phyloP scores from a whole-genome alignment of 2,797 vertebrate genomes.

The Leptoclinus maculatus region DNA sequence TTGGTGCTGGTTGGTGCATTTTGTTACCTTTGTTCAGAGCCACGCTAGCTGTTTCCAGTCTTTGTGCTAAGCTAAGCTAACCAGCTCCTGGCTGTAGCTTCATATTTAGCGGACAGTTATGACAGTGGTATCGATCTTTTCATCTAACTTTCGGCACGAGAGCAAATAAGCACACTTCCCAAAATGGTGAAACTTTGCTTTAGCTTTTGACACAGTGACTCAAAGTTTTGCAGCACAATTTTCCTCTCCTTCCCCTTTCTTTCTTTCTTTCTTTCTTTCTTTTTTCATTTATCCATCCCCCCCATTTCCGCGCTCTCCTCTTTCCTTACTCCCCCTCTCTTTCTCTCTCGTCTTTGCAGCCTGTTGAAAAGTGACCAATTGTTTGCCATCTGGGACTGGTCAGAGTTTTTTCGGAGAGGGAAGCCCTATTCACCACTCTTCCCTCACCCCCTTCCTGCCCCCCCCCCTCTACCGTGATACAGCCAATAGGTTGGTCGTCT shows the following conservation, averaged over 20 bases:
- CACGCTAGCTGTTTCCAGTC: neutral
- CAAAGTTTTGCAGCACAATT: neutral
- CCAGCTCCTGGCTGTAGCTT: neutral
- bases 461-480: slow-evolving; percentile 13
- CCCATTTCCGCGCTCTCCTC: slow-evolving; percentile 13
- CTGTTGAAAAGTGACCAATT: slow-evolving; percentile 72
- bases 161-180: neutral
- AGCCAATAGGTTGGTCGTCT: slow-evolving; percentile 68
- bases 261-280: neutral
- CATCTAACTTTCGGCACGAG: neutral
- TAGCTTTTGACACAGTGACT: slow-evolving; percentile 10
- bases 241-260: neutral
- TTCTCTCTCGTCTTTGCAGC: slow-evolving; percentile 36
- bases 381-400: slow-evolving; percentile 77
- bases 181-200: neutral
- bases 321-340: slow-evolving; percentile 5
- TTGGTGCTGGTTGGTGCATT: neutral
- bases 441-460: slow-evolving; percentile 28
- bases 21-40: neutral
- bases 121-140: neutral
- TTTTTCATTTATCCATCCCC: slow-evolving; percentile 4
- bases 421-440: slow-evolving; percentile 62
- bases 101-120: neutral
- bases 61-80: neutral
- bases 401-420: slow-evolving; percentile 68